phyloP scores from a whole-genome alignment of 2,113 vertebrate genomes.

The Xenopus laevis region DNA sequence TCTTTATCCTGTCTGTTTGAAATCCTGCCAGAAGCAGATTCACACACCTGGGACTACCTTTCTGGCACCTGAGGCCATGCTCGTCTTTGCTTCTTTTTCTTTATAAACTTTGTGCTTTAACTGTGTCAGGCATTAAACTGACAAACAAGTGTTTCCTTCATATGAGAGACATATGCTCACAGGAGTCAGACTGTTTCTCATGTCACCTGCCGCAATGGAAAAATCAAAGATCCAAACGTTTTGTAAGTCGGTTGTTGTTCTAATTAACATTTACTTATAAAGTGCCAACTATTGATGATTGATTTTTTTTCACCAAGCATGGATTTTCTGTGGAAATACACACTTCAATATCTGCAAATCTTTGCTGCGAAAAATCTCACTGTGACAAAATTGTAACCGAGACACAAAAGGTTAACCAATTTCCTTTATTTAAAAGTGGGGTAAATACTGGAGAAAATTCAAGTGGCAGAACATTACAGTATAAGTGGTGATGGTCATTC shows the following conservation, averaged over 20 bases:
- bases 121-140: slow-evolving; percentile 18
- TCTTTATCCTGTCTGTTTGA: slow-evolving; percentile 21
- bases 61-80: slow-evolving; percentile 13
- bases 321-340: too few relatives aligned
- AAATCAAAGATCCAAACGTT: neutral
- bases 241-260: neutral
- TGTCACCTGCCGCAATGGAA: neutral
- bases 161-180: slow-evolving; percentile 7
- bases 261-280: too few relatives aligned
- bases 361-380: too few relatives aligned
- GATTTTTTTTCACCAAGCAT: too few relatives aligned
- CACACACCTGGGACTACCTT: slow-evolving; percentile 2
- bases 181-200: slow-evolving; percentile 3
- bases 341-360: too few relatives aligned
- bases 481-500: too few relatives aligned
- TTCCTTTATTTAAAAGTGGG: too few relatives aligned
- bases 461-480: too few relatives aligned
- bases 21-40: slow-evolving; percentile 30
- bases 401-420: too few relatives aligned
- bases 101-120: slow-evolving; percentile 29
- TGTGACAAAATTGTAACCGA: too few relatives aligned
- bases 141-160: slow-evolving; percentile 1
- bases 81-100: slow-evolving; percentile 17
- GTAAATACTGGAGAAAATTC: too few relatives aligned
- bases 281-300: too few relatives aligned